Percentiles rank a stretch among this genome's conserved stretches.
phyloP scores from a whole-genome alignment of 2,888 invertebrate genomes.

The Sinotaia quadrata region DNA sequence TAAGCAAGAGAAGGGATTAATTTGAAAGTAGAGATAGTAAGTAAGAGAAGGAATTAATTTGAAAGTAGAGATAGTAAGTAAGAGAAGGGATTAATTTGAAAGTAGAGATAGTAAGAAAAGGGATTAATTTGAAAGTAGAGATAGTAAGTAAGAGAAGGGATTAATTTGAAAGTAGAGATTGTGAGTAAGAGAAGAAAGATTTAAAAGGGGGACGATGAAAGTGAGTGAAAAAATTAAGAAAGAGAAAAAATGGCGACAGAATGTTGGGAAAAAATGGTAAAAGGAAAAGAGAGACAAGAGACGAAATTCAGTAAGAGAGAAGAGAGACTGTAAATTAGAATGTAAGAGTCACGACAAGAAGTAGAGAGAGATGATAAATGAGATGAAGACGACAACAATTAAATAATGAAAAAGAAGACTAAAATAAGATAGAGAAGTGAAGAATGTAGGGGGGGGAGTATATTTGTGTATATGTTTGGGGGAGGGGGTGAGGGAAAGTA shows the following conservation, averaged over 20 bases:
- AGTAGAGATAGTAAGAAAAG: background rate
- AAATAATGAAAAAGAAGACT: background rate
- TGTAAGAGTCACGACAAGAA: too few relatives aligned
- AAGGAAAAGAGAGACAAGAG: background rate
- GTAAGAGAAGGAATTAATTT: background rate
- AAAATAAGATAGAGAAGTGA: background rate
- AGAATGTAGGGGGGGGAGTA: background rate
- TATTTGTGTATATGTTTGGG: too few relatives aligned
- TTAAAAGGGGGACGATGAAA: background rate
- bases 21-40: background rate
- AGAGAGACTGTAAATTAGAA: background rate
- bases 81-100: background rate
- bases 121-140: background rate
- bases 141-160: background rate
- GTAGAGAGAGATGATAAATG: background rate
- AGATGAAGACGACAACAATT: background rate
- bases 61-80: background rate
- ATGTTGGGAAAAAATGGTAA: background rate
- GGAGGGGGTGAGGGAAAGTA: background rate
- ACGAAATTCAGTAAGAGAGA: background rate
- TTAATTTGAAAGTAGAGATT: constrained; percentile 2
- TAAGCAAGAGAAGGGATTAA: too few relatives aligned
- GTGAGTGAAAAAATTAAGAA: background rate
- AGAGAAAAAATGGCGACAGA: constrained; percentile 4
- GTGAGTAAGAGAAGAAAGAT: background rate